phyloP scores from a whole-genome alignment of 1,140 invertebrate species.

The Megathymus violae region DNA sequence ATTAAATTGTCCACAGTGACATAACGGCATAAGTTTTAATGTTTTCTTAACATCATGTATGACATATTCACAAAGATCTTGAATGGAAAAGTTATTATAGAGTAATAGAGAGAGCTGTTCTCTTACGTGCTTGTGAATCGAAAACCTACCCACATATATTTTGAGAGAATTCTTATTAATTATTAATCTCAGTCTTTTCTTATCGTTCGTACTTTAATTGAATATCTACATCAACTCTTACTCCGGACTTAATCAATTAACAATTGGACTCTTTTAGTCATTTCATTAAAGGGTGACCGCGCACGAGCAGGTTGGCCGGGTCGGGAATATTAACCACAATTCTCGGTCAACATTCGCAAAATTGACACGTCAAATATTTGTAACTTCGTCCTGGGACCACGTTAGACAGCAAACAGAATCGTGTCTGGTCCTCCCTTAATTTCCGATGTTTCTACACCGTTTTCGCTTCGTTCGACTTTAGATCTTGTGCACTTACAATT shows the following conservation, averaged over 20 bases:
- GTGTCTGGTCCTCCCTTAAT: slow-evolving; percentile 83
- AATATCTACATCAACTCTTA: slow-evolving; percentile 37
- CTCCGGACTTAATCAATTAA: slow-evolving; percentile 66
- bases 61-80: too few relatives aligned
- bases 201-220: slow-evolving; percentile 21
- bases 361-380: slow-evolving; percentile 84
- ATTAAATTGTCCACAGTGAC: too few relatives aligned
- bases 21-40: too few relatives aligned
- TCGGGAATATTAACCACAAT: slow-evolving; percentile 82
- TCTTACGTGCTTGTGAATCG: too few relatives aligned
- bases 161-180: neutral
- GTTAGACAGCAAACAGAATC: slow-evolving; percentile 82
- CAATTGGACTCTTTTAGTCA: slow-evolving; percentile 77
- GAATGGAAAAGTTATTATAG: too few relatives aligned
- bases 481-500: slow-evolving; percentile 48
- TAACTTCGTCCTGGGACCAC: slow-evolving; percentile 82
- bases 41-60: too few relatives aligned
- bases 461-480: slow-evolving; percentile 43
- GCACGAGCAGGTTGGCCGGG: slow-evolving; percentile 67
- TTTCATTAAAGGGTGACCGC: slow-evolving; percentile 80
- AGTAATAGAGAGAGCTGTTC: too few relatives aligned
- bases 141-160: too few relatives aligned
- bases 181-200: slow-evolving; percentile 10
- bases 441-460: slow-evolving; percentile 76
- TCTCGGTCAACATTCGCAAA: slow-evolving; percentile 83